Evolutionary conservation across 2,797 vertebrate genomes (phyloP).

Genomic region (Oophaga sylvatica): DNA sequence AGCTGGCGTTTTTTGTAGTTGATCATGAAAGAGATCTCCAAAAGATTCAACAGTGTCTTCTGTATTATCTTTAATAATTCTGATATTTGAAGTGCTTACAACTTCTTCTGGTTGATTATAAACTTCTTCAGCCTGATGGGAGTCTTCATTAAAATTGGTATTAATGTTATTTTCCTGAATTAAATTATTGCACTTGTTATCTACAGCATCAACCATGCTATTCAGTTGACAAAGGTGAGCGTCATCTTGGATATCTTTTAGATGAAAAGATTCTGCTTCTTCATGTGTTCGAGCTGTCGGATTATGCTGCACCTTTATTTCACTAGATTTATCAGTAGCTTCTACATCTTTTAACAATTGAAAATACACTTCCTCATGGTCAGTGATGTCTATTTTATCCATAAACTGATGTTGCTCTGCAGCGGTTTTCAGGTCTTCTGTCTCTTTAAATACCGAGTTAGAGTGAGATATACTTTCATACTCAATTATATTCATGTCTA

Average conservation of each 20-base stretch:
- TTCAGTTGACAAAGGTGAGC: neutral
- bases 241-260: neutral
- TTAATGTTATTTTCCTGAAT: slow-evolving; percentile 44
- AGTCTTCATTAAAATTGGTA: slow-evolving; percentile 14
- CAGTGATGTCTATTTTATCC: neutral
- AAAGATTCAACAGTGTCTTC: neutral
- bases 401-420: neutral
- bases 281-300: neutral
- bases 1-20: neutral
- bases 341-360: neutral
- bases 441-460: neutral
- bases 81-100: slow-evolving; percentile 57
- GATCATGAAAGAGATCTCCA: neutral
- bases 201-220: neutral
- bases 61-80: slow-evolving; percentile 36
- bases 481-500: neutral
- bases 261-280: neutral
- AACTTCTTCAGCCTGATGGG: slow-evolving; percentile 59
- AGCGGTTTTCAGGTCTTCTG: neutral
- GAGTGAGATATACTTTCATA: neutral
- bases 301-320: neutral
- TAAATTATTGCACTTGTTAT: neutral
- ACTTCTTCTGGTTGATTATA: slow-evolving; percentile 60
- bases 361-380: neutral
- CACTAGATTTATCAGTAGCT: neutral